phyloP scores from a whole-genome alignment of 1,140 invertebrate species.

The Megathymus violae region DNA sequence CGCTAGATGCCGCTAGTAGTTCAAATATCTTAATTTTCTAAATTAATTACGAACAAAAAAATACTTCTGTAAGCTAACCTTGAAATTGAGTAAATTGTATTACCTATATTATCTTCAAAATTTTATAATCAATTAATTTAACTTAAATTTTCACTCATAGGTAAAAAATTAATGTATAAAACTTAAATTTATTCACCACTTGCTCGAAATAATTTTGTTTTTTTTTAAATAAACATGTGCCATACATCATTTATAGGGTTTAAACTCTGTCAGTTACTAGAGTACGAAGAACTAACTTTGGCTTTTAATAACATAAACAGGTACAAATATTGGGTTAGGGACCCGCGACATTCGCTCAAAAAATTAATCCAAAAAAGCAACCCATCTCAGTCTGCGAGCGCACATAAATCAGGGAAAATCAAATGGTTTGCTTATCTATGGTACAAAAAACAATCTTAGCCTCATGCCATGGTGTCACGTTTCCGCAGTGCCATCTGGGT shows the following conservation, averaged over 20 bases:
- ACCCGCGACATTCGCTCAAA: not conserved
- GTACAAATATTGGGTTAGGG: not conserved
- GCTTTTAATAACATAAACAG: not conserved
- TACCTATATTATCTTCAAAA: too few relatives aligned
- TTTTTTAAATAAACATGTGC: not conserved
- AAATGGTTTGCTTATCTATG: slow-evolving; percentile 46
- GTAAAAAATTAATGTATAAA: too few relatives aligned
- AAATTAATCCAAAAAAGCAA: slow-evolving; percentile 34
- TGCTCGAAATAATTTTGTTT: not conserved
- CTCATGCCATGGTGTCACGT: slow-evolving; percentile 60
- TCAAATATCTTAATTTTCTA: not conserved
- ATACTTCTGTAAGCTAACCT: too few relatives aligned
- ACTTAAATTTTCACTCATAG: too few relatives aligned
- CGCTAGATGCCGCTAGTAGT: slow-evolving; percentile 37
- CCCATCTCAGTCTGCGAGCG: slow-evolving; percentile 46
- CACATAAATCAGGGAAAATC: slow-evolving; percentile 62
- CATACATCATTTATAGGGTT: too few relatives aligned
- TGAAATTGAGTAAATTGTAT: too few relatives aligned
- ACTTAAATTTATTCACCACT: too few relatives aligned
- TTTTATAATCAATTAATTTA: too few relatives aligned
- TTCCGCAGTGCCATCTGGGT: slow-evolving; percentile 55
- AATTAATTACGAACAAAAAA: too few relatives aligned
- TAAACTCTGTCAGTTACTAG: not conserved
- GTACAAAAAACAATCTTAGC: slow-evolving; percentile 53
- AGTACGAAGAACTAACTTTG: not conserved